Percentiles rank a stretch among this genome's conserved stretches.
Evolutionary conservation across 2,888 invertebrate genomes (phyloP).

Genomic region (Doris montereyensis): DNA sequence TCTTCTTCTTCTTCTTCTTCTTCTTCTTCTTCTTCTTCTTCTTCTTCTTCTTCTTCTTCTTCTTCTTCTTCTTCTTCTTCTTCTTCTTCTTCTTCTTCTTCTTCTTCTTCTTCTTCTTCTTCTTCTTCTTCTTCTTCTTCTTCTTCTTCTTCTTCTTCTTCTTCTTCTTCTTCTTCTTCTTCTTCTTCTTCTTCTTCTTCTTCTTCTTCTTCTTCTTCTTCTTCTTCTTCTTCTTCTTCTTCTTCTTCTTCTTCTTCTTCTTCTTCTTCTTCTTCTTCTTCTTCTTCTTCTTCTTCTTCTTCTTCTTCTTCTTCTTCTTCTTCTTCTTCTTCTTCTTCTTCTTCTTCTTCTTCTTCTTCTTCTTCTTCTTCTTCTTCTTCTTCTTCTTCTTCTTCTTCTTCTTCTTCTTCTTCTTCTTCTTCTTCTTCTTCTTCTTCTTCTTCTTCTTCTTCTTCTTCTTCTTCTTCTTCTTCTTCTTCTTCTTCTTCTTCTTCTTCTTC

Average conservation of each 20-base stretch:
- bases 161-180: slow-evolving; percentile 50
- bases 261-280: not conserved
- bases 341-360: not conserved
- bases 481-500: not conserved
- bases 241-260: not conserved
- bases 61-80: slow-evolving; percentile 23
- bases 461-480: not conserved
- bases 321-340: not conserved
- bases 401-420: slow-evolving; percentile 70
- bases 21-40: slow-evolving; percentile 78
- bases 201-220: slow-evolving; percentile 43
- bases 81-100: not conserved
- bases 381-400: slow-evolving; percentile 71
- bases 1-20: slow-evolving; percentile 86
- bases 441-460: not conserved
- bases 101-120: slow-evolving; percentile 44
- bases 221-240: not conserved
- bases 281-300: not conserved
- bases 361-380: not conserved
- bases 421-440: slow-evolving; percentile 76
- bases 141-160: slow-evolving; percentile 53
- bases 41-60: slow-evolving; percentile 19
- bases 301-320: not conserved
- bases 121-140: slow-evolving; percentile 52
- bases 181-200: slow-evolving; percentile 54